Percentiles rank a stretch among this genome's conserved stretches.
phyloP scores from a whole-genome alignment of 2,113 vertebrate genomes.

The Opisthocomus hoazin region DNA sequence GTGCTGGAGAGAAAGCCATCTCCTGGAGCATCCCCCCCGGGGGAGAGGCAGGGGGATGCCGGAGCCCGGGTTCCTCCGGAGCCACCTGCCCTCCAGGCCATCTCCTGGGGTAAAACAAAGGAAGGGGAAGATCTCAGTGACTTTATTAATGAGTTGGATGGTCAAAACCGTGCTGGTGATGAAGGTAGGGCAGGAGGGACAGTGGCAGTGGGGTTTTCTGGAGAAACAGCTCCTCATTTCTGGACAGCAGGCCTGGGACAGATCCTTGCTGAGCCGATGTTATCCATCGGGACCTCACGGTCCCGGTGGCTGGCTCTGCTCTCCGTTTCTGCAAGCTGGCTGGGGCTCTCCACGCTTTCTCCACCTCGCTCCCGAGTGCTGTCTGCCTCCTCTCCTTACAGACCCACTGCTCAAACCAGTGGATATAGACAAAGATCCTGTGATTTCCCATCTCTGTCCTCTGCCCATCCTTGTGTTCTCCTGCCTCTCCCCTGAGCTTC shows the following conservation, averaged over 20 bases:
- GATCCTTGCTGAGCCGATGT: not conserved
- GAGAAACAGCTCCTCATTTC: not conserved
- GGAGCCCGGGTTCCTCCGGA: not conserved
- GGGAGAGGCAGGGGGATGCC: not conserved
- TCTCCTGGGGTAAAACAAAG: not conserved
- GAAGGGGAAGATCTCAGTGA: no score
- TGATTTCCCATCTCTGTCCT: not conserved
- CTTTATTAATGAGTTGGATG: not conserved
- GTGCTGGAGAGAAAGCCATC: not conserved
- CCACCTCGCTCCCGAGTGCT: not conserved
- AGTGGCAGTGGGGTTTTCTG: not conserved
- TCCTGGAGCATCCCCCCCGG: rapidly evolving
- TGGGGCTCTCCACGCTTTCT: not conserved
- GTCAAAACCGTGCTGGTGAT: not conserved
- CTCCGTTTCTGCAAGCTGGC: not conserved
- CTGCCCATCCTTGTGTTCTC: not conserved
- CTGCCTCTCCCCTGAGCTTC: not conserved
- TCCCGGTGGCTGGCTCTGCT: not conserved
- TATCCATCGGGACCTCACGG: not conserved
- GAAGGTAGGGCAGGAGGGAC: not conserved
- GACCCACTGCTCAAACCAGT: not conserved
- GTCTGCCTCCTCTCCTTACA: not conserved
- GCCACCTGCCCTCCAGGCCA: not conserved
- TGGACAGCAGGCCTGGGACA: not conserved
- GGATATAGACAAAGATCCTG: not conserved